Percentiles rank a stretch among this genome's conserved stretches.
These are phyloP conservation scores for Mesocricetus auratus DNA, from an alignment of 2,113 vertebrate genomes.

Conservation along the genomic window DNA sequence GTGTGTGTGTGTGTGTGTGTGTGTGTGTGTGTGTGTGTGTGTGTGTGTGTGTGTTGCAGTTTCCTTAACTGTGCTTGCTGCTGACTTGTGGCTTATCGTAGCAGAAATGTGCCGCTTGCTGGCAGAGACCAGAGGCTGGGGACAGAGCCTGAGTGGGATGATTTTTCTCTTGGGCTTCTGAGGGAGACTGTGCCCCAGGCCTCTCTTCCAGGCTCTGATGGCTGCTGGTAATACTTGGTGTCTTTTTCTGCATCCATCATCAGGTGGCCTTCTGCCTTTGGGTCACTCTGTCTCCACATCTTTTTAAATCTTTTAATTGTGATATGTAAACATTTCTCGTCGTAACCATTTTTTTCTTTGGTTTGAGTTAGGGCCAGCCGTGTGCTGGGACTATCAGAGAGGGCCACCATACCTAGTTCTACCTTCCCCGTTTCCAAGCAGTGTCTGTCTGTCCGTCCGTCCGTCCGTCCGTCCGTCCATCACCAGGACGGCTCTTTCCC, in stretches of 20 bases:
- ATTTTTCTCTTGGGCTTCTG: rapidly evolving
- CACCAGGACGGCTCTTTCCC: neutral
- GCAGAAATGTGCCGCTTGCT: rapidly evolving
- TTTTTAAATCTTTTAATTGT: neutral
- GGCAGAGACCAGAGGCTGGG: neutral
- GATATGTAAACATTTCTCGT: neutral
- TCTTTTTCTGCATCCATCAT: neutral
- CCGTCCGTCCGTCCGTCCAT: too few species aligned
- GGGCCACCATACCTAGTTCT: neutral
- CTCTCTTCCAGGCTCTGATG: neutral
- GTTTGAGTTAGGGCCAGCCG: neutral
- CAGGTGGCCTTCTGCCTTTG: neutral
- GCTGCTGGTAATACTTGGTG: neutral
- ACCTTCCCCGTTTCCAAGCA: neutral
- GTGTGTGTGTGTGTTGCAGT: too few species aligned
- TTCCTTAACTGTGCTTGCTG: neutral
- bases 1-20: too few species aligned
- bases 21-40: too few species aligned
- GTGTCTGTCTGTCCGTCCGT: too few species aligned
- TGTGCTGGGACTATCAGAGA: neutral
- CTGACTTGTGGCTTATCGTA: neutral
- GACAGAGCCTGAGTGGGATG: rapidly evolving
- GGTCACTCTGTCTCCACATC: neutral
- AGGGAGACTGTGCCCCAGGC: neutral
- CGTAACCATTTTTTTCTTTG: rapidly evolving